Percentiles rank a stretch among this genome's conserved stretches.
Conservation (phyloP, 2,113 vertebrate species). For the Meriones unguiculatus region DNA sequence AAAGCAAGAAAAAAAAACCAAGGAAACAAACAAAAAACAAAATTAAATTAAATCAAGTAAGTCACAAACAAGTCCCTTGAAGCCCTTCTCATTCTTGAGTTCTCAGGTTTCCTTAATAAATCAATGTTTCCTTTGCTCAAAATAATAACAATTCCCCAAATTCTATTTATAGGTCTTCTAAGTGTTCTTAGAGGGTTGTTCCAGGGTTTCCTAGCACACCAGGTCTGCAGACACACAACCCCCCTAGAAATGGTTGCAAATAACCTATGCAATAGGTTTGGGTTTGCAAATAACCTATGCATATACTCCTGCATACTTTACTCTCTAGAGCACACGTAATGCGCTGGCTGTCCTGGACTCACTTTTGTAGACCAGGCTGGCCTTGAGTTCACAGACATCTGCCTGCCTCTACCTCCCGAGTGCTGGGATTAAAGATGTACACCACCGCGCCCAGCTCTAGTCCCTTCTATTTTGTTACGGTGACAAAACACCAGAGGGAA, state of each 20-base stretch:
- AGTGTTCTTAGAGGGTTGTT: background rate
- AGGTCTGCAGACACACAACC: background rate
- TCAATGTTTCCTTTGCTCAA: background rate
- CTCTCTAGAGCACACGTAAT: background rate
- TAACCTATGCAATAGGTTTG: too few relatives aligned
- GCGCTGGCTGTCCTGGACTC: too few relatives aligned
- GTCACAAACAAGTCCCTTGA: background rate
- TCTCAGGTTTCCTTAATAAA: background rate
- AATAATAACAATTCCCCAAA: background rate
- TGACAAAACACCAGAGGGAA: background rate
- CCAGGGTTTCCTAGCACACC: background rate
- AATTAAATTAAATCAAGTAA: background rate
- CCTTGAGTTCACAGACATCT: too few relatives aligned
- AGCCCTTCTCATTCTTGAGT: background rate
- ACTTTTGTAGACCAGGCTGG: too few relatives aligned
- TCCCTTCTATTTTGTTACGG: background rate
- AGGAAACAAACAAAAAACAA: background rate
- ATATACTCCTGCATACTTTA: background rate
- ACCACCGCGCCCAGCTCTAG: too few relatives aligned
- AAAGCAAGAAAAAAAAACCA: background rate
- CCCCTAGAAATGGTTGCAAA: background rate
- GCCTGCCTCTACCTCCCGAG: too few relatives aligned
- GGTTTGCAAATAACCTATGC: too few relatives aligned
- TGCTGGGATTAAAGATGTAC: too few relatives aligned
- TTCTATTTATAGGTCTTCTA: background rate